A percentile compares a stretch with the other conserved stretches of the same genome.
These are phyloP conservation scores for Anisognathus igniventris DNA, from an alignment of 2,797 vertebrate genomes.

Conservation along the genomic window DNA sequence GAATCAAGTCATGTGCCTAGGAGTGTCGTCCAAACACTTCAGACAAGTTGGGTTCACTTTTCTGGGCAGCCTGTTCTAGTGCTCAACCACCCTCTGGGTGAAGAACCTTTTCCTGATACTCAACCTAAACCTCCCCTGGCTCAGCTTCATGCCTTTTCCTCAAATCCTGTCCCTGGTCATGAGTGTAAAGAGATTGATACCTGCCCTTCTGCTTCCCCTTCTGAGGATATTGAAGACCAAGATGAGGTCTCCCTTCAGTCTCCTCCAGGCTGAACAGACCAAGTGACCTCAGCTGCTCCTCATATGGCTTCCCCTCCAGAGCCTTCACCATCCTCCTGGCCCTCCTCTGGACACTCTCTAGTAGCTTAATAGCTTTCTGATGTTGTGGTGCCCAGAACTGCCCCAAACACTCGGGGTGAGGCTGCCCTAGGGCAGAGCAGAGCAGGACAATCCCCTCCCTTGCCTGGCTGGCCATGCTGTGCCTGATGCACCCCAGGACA, in stretches of 20 bases:
- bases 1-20: not conserved
- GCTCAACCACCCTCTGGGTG: not conserved
- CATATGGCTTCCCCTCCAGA: not conserved
- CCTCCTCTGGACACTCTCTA: not conserved
- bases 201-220: not conserved
- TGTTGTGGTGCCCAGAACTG: not conserved
- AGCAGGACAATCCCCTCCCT: not conserved
- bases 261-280: not conserved
- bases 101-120: not conserved
- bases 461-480: accelerated
- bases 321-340: not conserved
- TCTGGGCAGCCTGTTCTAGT: not conserved
- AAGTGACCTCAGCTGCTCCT: not conserved
- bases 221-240: not conserved
- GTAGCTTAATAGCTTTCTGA: not conserved
- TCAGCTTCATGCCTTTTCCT: not conserved
- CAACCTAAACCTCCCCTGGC: not conserved
- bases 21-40: not conserved
- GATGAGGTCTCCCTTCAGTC: not conserved
- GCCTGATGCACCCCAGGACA: not conserved
- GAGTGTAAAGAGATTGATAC: not conserved
- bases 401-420: accelerated
- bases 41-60: not conserved
- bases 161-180: not conserved
- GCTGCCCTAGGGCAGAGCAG: not conserved